Base-by-base conservation (phyloP, 2,888 invertebrate genomes). In the Mantis religiosa region DNA sequence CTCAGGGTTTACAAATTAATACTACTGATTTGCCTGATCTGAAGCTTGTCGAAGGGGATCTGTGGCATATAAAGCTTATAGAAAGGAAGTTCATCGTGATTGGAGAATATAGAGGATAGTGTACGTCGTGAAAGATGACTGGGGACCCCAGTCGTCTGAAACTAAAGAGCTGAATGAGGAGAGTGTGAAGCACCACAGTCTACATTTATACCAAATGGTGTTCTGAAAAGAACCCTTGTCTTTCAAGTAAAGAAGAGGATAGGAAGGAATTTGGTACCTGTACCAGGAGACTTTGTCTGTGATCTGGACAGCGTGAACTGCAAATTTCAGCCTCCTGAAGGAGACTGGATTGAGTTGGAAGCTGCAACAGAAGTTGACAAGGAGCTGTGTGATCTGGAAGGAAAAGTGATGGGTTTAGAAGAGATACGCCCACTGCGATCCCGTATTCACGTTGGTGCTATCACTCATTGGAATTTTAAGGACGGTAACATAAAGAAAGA, bases 331-430 rank as follows among this genome's bases (percentile, higher is more conserved):
- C 89, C 89, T 28, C 25, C 89, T 28, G 81, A 82, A 89, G 89
- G 88, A 85, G 97, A 97, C 92, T 96, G 96, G 94, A 91, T 97
- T 28, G 94, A 95, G 92, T 91, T 97, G 82, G 94, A 94, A 89
- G 95, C 95, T 87, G 94, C 95, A 90, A 94, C 96, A 20, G 95
- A 96, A 92, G 93, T 95, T 87, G 94, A 96, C 92, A 94, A 95
- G 90, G 92, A 94, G 14, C 94, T 94, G n/a, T 92, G 93, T 1
- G 93, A 94, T 92, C 91, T 93, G 34, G 92, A 91, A 83, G 95
- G 94, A n/a, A 92, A 95, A 93, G 94, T 97, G 83, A 92, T 97
- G 85, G 94, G 95, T 92, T 94, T 96, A 0, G 92, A 94, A 85
- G 94, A 94, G 88, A 94, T 97, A 28, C 93, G 93, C 89, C 95